Conservation (phyloP, 1,140 invertebrate species). For the Papilio polytes region DNA sequence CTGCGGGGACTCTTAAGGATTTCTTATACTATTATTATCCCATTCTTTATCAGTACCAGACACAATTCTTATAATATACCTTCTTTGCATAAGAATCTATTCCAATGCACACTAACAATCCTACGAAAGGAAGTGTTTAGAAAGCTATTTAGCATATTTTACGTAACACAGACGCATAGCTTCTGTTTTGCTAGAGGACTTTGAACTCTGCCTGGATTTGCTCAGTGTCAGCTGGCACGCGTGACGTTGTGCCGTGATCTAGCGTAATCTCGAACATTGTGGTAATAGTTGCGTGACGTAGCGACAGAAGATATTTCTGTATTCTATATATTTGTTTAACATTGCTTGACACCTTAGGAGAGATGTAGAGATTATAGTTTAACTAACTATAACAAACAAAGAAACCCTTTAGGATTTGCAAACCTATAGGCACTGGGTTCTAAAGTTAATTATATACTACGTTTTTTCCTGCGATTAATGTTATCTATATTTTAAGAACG, state of each 20-base stretch:
- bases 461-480: background rate
- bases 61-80: background rate
- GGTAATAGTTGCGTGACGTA: slow-evolving; percentile 12
- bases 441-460: background rate
- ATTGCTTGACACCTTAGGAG: slow-evolving; percentile 8
- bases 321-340: slow-evolving; percentile 2
- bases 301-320: background rate
- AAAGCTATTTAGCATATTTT: slow-evolving; percentile 17
- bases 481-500: background rate
- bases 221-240: background rate
- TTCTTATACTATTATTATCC: too few relatives aligned
- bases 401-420: too few relatives aligned
- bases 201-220: background rate
- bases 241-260: slow-evolving; percentile 16
- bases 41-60: too few relatives aligned
- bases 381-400: too few relatives aligned
- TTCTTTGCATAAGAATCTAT: background rate
- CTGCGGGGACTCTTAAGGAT: too few relatives aligned
- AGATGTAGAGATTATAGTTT: background rate
- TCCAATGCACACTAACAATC: background rate
- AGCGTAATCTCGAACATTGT: slow-evolving; percentile 18
- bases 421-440: background rate
- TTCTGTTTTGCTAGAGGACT: background rate
- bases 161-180: background rate
- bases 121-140: background rate